Evolutionary conservation across 92 coral and sea anemone species (phyloP).

Genomic region (Galaxea fascicularis): DNA sequence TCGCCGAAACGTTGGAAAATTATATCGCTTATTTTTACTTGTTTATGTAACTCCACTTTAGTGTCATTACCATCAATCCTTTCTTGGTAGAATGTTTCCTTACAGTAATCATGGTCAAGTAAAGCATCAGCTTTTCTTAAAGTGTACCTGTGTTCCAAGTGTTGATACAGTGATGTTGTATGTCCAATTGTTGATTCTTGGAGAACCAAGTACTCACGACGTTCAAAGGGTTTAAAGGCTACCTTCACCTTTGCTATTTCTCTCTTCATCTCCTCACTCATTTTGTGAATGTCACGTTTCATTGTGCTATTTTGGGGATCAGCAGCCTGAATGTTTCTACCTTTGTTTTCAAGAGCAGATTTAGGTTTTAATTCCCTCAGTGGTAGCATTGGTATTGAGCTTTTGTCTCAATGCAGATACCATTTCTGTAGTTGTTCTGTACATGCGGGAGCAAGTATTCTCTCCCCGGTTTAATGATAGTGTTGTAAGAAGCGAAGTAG

Average conservation of each 20-base stretch:
- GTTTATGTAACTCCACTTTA: no score
- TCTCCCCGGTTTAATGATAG: slow-evolving; percentile 58
- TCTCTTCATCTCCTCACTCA: slow-evolving; percentile 43
- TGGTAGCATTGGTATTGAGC: slow-evolving; percentile 53
- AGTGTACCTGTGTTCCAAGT: slow-evolving; percentile 40
- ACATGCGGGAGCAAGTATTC: slow-evolving; percentile 38
- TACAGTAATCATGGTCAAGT: slow-evolving; percentile 62
- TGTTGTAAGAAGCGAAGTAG: slow-evolving; percentile 50
- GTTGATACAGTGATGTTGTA: slow-evolving; percentile 41
- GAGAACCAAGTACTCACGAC: slow-evolving; percentile 43
- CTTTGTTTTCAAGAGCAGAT: slow-evolving; percentile 39
- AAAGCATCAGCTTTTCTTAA: slow-evolving; percentile 40
- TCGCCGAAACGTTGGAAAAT: no score
- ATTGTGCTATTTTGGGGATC: slow-evolving; percentile 46
- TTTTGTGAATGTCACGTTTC: slow-evolving; percentile 38
- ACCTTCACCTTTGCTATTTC: slow-evolving; percentile 25
- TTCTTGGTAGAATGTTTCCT: no score
- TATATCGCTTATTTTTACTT: no score
- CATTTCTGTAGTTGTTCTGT: slow-evolving; percentile 64
- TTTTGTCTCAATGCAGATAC: slow-evolving; percentile 39
- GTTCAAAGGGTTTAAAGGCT: slow-evolving; percentile 51
- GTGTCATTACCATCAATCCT: no score
- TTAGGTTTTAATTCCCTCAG: slow-evolving; percentile 56
- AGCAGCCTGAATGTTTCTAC: slow-evolving; percentile 63
- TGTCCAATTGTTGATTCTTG: slow-evolving; percentile 50